A percentile compares a stretch with the other conserved stretches of the same genome.
phyloP scores from a whole-genome alignment of 2,113 vertebrate genomes.

The Machaerirhynchus nigripectus region DNA sequence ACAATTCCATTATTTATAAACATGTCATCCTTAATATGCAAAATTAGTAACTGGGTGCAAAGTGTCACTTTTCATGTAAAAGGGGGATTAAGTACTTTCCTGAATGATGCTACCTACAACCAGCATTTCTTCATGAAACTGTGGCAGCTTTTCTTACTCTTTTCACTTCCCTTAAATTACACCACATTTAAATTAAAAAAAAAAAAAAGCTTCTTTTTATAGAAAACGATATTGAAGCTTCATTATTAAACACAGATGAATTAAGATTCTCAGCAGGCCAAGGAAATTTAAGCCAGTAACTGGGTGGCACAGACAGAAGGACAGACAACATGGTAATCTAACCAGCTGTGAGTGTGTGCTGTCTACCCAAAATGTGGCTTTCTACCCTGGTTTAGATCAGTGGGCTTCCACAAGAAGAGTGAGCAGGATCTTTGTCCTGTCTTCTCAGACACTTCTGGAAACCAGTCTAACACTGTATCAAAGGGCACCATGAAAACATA shows the following conservation, averaged over 20 bases:
- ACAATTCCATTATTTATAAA: conserved; percentile 80
- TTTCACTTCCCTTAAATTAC: not conserved
- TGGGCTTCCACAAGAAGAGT: accelerated
- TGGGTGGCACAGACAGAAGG: not conserved
- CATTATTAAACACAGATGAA: not conserved
- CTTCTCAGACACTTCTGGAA: not conserved
- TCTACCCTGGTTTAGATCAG: not conserved
- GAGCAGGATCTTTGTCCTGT: not conserved
- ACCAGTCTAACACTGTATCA: not conserved
- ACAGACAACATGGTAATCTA: not conserved
- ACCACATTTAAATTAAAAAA: not conserved
- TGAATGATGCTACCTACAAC: conserved; percentile 32
- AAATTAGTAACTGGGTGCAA: conserved; percentile 70
- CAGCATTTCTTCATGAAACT: not conserved
- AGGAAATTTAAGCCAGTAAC: not conserved
- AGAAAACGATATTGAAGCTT: not conserved
- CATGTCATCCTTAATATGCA: conserved; percentile 73
- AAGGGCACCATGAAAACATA: not conserved
- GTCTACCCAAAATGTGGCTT: not conserved
- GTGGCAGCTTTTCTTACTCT: not conserved
- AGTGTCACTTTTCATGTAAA: conserved; percentile 65
- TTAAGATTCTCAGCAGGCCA: not conserved
- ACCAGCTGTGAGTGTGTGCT: accelerated
- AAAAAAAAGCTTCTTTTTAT: not conserved
- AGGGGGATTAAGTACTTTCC: conserved; percentile 54